Evolutionary conservation across 2,113 vertebrate genomes (phyloP).

Genomic region (Caranx melampygus): DNA sequence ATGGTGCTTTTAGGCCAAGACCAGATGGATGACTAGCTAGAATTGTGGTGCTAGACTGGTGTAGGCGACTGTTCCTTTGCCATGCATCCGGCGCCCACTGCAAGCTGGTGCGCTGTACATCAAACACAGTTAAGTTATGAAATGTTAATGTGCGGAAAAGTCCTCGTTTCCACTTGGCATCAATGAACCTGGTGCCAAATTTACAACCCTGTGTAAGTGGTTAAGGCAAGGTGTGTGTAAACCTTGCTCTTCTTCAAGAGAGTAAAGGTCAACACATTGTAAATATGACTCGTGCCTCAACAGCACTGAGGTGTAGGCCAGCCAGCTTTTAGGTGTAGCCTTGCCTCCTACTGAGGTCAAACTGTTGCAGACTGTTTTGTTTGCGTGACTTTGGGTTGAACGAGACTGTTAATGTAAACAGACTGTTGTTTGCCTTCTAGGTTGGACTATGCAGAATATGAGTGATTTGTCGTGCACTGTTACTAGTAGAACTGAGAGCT

Average conservation of each 20-base stretch:
- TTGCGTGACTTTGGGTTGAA: conserved; percentile 25
- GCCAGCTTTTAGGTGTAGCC: conserved; percentile 46
- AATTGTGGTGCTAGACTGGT: conserved; percentile 79
- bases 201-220: conserved; percentile 30
- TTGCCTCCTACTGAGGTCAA: conserved; percentile 54
- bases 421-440: conserved; percentile 75
- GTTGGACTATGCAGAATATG: conserved; percentile 73
- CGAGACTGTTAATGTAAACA: conserved; percentile 69
- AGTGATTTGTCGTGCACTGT: conserved; percentile 25
- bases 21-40: conserved; percentile 76
- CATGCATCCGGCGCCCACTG: conserved; percentile 62
- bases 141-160: conserved; percentile 29
- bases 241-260: conserved; percentile 29
- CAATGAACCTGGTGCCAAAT: conserved; percentile 55
- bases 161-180: conserved; percentile 22
- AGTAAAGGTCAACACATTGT: conserved; percentile 62
- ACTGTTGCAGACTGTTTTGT: conserved; percentile 55
- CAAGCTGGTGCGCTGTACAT: conserved; percentile 56
- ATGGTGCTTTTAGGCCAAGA: conserved; percentile 73
- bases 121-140: conserved; percentile 35
- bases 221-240: conserved; percentile 34
- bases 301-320: conserved; percentile 49
- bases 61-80: conserved; percentile 73
- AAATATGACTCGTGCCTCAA: conserved; percentile 61
- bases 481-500: conserved; percentile 39